A percentile compares a stretch with the other conserved stretches of the same genome.
Evolutionary conservation across 2,113 vertebrate species (phyloP).

Genomic region (Suncus etruscus): DNA sequence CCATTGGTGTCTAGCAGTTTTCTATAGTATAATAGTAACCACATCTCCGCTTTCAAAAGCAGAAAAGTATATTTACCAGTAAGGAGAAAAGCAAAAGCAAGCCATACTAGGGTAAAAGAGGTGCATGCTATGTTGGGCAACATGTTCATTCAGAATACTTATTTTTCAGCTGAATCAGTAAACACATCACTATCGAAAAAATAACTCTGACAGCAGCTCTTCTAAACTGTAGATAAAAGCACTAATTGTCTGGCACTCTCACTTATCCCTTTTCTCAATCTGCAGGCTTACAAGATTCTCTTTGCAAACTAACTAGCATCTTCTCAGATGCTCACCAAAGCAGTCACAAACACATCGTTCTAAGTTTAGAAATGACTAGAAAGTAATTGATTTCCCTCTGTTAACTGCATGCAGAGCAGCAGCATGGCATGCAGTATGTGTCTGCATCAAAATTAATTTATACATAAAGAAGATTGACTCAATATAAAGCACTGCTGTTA

Average conservation of each 20-base stretch:
- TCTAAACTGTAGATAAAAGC: conserved; percentile 50
- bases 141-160: conserved; percentile 28
- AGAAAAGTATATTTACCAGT: conserved; percentile 66
- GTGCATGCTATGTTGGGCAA: too few species aligned
- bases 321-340: conserved; percentile 12
- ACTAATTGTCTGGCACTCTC: conserved; percentile 45
- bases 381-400: conserved; percentile 54
- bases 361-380: conserved; percentile 23
- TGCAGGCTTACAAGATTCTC: conserved; percentile 58
- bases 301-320: conserved; percentile 33
- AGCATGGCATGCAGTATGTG: background rate
- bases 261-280: conserved; percentile 48
- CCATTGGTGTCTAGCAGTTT: conserved; percentile 65
- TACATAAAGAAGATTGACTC: background rate
- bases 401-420: conserved; percentile 2
- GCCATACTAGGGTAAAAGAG: background rate
- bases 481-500: background rate
- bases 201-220: conserved; percentile 59
- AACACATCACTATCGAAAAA: background rate
- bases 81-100: conserved; percentile 62
- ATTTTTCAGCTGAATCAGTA: conserved; percentile 57
- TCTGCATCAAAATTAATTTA: background rate
- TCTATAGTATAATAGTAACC: conserved; percentile 68
- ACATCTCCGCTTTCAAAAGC: conserved; percentile 83
- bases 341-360: conserved; percentile 42